phyloP scores from a whole-genome alignment of 2,797 vertebrate species.

The Arctocebus calabarensis region DNA sequence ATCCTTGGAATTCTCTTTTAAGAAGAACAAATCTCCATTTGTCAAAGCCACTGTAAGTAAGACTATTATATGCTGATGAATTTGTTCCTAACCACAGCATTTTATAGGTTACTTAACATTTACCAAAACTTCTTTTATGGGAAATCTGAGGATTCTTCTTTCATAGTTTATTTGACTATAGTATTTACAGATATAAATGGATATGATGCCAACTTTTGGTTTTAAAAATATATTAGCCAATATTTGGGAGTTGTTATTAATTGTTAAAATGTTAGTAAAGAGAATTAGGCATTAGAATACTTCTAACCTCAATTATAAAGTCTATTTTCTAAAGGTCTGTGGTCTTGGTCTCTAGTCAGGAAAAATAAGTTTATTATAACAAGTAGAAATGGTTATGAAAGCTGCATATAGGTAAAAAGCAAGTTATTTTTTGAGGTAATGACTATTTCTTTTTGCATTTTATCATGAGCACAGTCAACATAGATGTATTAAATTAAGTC shows the following conservation, averaged over 20 bases:
- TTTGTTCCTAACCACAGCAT: not conserved
- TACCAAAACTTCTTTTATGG: constrained; percentile 26
- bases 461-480: constrained; percentile 46
- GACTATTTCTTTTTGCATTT: not conserved
- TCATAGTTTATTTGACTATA: constrained; percentile 16
- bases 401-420: not conserved
- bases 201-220: constrained; percentile 14
- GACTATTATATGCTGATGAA: not conserved
- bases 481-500: not conserved
- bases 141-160: not conserved
- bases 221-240: not conserved
- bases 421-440: not conserved
- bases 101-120: not conserved
- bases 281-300: not conserved
- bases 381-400: constrained; percentile 19
- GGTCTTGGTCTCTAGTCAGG: not conserved
- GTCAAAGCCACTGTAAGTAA: not conserved
- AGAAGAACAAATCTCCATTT: constrained; percentile 29
- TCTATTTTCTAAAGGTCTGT: not conserved
- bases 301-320: constrained; percentile 34
- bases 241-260: not conserved
- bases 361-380: constrained; percentile 36
- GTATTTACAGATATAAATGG: not conserved
- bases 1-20: not conserved
- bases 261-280: not conserved